Percentiles rank a stretch among this genome's conserved stretches.
Evolutionary conservation across 2,797 vertebrate species (phyloP).

Genomic region (Serranus cabrilla): DNA sequence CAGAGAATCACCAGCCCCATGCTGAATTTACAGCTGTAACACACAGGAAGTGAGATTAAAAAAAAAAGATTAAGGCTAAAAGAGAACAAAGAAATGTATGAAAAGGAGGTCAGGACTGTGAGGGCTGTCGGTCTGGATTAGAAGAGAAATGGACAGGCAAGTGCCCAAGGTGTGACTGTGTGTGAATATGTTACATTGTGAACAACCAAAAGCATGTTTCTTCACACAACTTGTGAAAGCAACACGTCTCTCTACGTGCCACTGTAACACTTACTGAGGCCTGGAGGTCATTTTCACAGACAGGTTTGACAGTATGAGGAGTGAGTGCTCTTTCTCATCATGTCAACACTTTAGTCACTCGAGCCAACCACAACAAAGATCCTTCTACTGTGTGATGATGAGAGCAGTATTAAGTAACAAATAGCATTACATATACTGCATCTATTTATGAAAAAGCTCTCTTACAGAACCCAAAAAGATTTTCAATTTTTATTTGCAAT

Average conservation of each 20-base stretch:
- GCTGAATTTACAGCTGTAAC: slow-evolving; percentile 28
- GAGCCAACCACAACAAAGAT: background rate
- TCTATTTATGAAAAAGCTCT: background rate
- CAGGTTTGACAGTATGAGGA: slow-evolving; percentile 25
- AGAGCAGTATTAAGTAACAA: background rate
- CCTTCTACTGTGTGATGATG: background rate
- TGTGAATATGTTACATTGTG: background rate
- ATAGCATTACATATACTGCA: background rate
- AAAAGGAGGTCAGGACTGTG: slow-evolving; percentile 29
- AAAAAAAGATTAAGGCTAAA: slow-evolving; percentile 1
- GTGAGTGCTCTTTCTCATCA: slow-evolving; percentile 10
- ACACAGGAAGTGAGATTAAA: slow-evolving; percentile 8
- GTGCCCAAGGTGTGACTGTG: background rate
- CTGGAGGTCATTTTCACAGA: slow-evolving; percentile 43
- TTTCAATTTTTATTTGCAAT: background rate
- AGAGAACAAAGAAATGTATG: background rate
- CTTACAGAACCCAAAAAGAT: background rate
- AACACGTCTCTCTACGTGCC: slow-evolving; percentile 7
- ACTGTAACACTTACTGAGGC: slow-evolving; percentile 15
- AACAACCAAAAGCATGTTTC: slow-evolving; percentile 9
- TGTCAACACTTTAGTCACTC: background rate
- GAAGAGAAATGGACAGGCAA: background rate
- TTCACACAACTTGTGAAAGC: slow-evolving; percentile 44
- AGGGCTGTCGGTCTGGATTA: slow-evolving; percentile 46
- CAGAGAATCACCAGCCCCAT: background rate